Evolutionary conservation across 2,797 vertebrate genomes (phyloP), one percentile per base, ranked within the genome.

Genomic region (Spea hammondii): DNA sequence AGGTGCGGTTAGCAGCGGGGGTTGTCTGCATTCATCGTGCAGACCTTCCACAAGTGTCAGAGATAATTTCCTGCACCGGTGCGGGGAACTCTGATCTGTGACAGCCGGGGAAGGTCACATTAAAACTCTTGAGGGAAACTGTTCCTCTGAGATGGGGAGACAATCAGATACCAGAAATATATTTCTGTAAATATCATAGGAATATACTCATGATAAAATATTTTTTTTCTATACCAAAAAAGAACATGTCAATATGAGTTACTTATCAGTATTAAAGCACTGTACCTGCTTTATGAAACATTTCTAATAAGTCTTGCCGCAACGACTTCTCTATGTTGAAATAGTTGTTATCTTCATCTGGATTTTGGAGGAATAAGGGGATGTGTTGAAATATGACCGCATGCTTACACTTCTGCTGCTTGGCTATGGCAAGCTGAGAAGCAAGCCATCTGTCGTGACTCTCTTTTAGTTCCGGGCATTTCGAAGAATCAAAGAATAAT

Each of bases 311-410:
- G 65, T 88, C 88, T 69, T 87, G 91, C 66, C 98, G 93, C 78
- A 94, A 81, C 0, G 65, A 71, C 80, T 69, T 93, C 83, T 92
- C 87, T 83, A 99, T 87, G 90, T 96, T 99, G 90, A 99, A 98
- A 89, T 99, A 99, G 88, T 93, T 83, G 0, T 98, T 88, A 0
- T 96, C 96, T 86, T 99, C 97, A 0, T 96, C 91, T 0, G 95
- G 91, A 0, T 83, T 88, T 68, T 83, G 87, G 10, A 97, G 85
- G 84, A 97, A 99, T 9, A 98, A 90, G 0, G 97, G 98, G 83
- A 99, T 97, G 88, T 99, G 97, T 88, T 99, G 98, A 88, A 99
- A 98, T 76, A 99, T 89, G 60, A 99, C 64, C 6, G 94, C 70
- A 1, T 97, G 95, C 62, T 87, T 94, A 83, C 92, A 94, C 4